Percentiles rank a stretch among this genome's conserved stretches.
Evolutionary conservation across 2,888 invertebrate species (phyloP).

Genomic region (Drosophila bunnanda): DNA sequence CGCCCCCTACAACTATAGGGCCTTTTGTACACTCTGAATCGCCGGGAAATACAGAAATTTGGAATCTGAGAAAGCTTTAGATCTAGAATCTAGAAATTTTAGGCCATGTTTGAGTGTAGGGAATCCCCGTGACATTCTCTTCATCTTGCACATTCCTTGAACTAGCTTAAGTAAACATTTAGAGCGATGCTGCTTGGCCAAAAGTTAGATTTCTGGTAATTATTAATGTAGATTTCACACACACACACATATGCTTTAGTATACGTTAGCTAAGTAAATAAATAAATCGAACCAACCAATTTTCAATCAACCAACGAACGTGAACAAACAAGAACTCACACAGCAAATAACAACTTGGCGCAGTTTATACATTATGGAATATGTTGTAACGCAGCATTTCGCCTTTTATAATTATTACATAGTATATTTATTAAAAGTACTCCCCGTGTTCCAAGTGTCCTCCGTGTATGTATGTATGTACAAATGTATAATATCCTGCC

Average conservation of each 20-base stretch:
- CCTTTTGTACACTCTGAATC: conserved; percentile 1
- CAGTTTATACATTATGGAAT: conserved; percentile 46
- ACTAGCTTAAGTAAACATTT: conserved; percentile 62
- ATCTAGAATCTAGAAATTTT: background rate
- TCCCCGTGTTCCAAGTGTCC: conserved; percentile 42
- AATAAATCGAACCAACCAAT: conserved; percentile 40
- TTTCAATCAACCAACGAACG: conserved; percentile 50
- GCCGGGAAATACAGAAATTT: background rate
- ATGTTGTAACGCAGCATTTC: conserved; percentile 52
- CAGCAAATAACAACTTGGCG: conserved; percentile 68
- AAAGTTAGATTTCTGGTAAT: conserved; percentile 41
- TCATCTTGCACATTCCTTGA: conserved; percentile 16
- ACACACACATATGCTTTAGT: conserved; percentile 31
- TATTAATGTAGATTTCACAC: conserved; percentile 30
- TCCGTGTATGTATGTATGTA: conserved; percentile 40
- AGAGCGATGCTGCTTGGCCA: conserved; percentile 57
- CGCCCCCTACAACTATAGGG: conserved; percentile 1
- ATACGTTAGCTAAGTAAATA: conserved; percentile 48
- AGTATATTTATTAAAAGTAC: conserved; percentile 49
- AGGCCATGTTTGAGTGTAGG: background rate
- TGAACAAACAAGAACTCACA: conserved; percentile 70
- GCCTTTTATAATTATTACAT: conserved; percentile 38
- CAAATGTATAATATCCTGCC: conserved; percentile 40
- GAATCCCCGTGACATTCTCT: background rate
- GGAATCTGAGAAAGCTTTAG: background rate